Evolutionary conservation across 2,113 vertebrate genomes (phyloP), one percentile per base, ranked within the genome.

Genomic region (Budorcas taxicolor): DNA sequence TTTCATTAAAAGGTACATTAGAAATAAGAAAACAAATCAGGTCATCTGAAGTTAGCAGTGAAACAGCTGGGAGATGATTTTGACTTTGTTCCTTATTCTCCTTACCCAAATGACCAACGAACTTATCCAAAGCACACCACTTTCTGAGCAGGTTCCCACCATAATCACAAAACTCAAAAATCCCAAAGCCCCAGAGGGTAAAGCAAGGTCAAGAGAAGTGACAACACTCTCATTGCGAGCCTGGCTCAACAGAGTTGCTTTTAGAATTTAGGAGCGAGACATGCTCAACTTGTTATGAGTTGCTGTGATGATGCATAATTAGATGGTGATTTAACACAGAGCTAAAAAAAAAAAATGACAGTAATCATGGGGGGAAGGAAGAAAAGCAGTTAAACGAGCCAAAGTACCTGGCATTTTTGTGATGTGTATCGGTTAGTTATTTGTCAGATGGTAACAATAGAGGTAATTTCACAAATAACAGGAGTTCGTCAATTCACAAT

Each of bases 391-490:
- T 96, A 97, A 98, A 98, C 95, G 97, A 98, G 97, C 94, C 50
- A 9, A 94, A 84, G 91, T 78, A 97, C 97, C 90, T 92, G 95
- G 91, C 88, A 92, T 98, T 97, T 97, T 97, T 98, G 97, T 97
- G 67, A 98, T 95, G 78, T 96, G 67, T 98, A 95, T 97, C 97
- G 94, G 96, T 97, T 92, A 93, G 96, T 88, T 97, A 98, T 98
- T 95, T 98, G 90, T 98, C 98, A 98, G 91, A 43, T 53, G 91
- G 40, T 85, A 98, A 99, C 98, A 99, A 98, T 97, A 89, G 97
- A 97, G 95, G 95, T 97, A 96, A 99, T 99, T 98, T 98, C 83
- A 98, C 91, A 98, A 98, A 98, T 84, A 97, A 92, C 71, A 98
- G 87, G 81, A 81, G 93, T 97, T 91, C 94, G 96, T 98, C 97